phyloP scores from a whole-genome alignment of 1,140 invertebrate genomes.

The Schlechtendalia chinensis region DNA sequence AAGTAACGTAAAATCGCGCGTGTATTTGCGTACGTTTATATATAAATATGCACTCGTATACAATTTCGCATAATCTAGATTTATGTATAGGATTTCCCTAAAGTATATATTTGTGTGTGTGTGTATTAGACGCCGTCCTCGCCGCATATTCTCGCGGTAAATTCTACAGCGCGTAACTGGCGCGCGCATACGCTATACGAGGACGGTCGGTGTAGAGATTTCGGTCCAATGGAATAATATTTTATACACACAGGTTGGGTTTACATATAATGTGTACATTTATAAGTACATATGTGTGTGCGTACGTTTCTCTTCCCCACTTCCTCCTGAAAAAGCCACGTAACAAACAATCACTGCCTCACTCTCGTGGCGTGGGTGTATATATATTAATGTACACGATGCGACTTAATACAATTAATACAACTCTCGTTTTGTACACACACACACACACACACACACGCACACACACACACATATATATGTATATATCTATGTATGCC shows the following conservation, averaged over 20 bases:
- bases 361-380: too few species aligned
- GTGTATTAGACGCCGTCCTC: neutral
- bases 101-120: neutral
- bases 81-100: constrained; percentile 34
- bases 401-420: constrained; percentile 46
- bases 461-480: too few species aligned
- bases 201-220: too few species aligned
- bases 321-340: constrained; percentile 18
- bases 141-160: neutral
- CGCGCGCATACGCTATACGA: too few species aligned
- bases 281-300: neutral
- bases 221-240: constrained; percentile 38
- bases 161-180: neutral
- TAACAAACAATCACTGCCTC: constrained; percentile 31
- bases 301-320: neutral
- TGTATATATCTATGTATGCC: neutral
- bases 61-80: constrained; percentile 31
- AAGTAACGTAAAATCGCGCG: constrained; percentile 3
- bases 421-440: constrained; percentile 30
- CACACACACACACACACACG: too few species aligned
- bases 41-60: too few species aligned
- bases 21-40: neutral
- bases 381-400: too few species aligned
- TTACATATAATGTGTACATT: neutral
- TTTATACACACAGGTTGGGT: neutral